Percentiles rank a stretch among this genome's conserved stretches.
phyloP scores from a whole-genome alignment of 2,888 invertebrate genomes.

The Tridacna gigas region DNA sequence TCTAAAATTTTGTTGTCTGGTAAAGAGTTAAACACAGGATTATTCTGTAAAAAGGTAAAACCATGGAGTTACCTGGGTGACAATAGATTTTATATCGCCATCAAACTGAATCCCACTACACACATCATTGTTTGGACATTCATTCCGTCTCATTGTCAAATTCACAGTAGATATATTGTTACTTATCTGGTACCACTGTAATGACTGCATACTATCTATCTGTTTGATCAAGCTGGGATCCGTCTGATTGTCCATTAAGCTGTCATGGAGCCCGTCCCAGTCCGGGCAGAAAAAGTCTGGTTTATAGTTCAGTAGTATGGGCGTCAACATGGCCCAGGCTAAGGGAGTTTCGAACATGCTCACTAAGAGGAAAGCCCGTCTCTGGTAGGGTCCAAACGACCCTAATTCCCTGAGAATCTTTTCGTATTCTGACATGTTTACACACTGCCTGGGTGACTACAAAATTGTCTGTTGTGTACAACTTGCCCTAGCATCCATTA shows the following conservation, averaged over 20 bases:
- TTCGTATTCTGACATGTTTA: conserved; percentile 79
- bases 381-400: conserved; percentile 82
- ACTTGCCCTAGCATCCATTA: too few relatives aligned
- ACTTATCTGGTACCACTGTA: conserved; percentile 33
- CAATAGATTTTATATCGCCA: conserved; percentile 75
- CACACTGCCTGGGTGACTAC: background rate
- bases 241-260: conserved; percentile 42
- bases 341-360: conserved; percentile 82
- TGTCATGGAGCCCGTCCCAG: conserved; percentile 43
- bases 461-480: too few relatives aligned
- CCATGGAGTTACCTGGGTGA: conserved; percentile 74
- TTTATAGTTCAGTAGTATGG: conserved; percentile 76
- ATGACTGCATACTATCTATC: conserved; percentile 37
- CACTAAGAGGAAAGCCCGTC: conserved; percentile 80
- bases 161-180: conserved; percentile 40
- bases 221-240: conserved; percentile 34
- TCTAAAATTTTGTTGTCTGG: too few relatives aligned
- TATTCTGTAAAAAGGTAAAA: background rate
- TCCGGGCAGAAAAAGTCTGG: conserved; percentile 74
- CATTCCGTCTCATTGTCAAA: conserved; percentile 41
- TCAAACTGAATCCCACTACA: conserved; percentile 68
- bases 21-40: background rate
- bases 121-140: conserved; percentile 50
- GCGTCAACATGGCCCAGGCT: conserved; percentile 83
- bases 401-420: conserved; percentile 77